Base-by-base conservation (phyloP, 1,140 invertebrate species). In the Mya arenaria region DNA sequence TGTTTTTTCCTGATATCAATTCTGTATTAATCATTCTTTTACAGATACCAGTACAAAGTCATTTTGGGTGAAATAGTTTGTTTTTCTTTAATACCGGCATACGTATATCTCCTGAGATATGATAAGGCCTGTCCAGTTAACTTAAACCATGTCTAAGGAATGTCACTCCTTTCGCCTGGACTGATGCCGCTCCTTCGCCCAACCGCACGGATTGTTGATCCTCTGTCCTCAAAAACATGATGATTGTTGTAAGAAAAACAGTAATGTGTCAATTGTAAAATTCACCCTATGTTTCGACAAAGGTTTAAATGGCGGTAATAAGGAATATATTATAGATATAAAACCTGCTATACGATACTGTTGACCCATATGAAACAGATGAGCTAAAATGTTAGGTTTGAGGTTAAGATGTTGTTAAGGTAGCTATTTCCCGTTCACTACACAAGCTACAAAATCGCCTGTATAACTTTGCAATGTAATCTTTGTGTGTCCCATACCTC, bases 241-340 rank as follows among this genome's bases (percentile, higher is more conserved):
- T 75, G 36, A 82, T 66, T 0, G 72, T 48, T 58, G 56, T 75
- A 75, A 82, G 80, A 75, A 82, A 82, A 52, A 82, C 69, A 52
- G 79, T 28, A n/a, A n/a, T 62, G 63, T 74, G 10, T 65, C 71
- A 23, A 65, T 72, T 3, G 77, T 55, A 72, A 63, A 74, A 65
- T 82, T 84, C 5, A 82, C 39, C 15, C n/a, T 52, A 62, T 68
- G 56, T 41, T 58, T 80, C 52, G 28, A 60, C 28, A 84, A 56
- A 66, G 69, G 72, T 72, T 82, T 72, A 80, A 81, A 84, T 52
- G 77, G 60, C 4, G 60, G 74, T 34, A 78, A n/a, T 23, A 81
- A 25, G 1, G 25, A n/a, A 2, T 65, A 71, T 17, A 68, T 4
- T 56, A 81, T 81, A 25, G 66, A 81, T 17, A 55, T 69, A 37